Conservation (phyloP, 2,888 invertebrate species). For the Ptilodon capucinus region DNA sequence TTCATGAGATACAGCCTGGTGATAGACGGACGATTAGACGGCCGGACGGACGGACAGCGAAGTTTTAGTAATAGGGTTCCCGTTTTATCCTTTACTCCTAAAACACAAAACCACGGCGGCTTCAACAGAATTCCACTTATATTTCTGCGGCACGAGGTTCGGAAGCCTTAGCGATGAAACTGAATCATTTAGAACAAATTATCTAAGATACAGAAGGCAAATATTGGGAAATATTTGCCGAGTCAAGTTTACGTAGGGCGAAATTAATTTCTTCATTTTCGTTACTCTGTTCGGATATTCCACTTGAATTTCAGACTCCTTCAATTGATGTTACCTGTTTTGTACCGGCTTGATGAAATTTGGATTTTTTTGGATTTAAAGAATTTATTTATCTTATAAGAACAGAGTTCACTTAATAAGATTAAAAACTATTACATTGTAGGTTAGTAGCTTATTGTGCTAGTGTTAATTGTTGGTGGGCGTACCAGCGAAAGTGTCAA, state of each 20-base stretch:
- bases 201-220: conserved; percentile 10
- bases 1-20: no score
- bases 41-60: no score
- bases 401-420: no score
- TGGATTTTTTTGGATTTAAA: no score
- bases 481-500: no score
- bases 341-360: background rate
- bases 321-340: conserved; percentile 13
- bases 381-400: no score
- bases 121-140: background rate
- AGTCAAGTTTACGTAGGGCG: conserved; percentile 29
- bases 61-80: no score
- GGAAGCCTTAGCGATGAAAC: conserved; percentile 1
- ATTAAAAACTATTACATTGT: no score
- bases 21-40: no score
- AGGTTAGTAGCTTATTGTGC: no score
- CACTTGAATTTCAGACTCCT: conserved; percentile 18
- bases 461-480: no score
- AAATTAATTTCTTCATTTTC: conserved; percentile 34
- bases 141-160: conserved; percentile 6
- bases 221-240: conserved; percentile 14
- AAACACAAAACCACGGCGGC: background rate
- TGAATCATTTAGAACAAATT: conserved; percentile 14
- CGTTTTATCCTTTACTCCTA: no score
- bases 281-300: conserved; percentile 18